These are phyloP conservation scores for Lasioglossum pauxillum DNA, from an alignment of 2,888 invertebrate genomes.

Conservation along the genomic window DNA sequence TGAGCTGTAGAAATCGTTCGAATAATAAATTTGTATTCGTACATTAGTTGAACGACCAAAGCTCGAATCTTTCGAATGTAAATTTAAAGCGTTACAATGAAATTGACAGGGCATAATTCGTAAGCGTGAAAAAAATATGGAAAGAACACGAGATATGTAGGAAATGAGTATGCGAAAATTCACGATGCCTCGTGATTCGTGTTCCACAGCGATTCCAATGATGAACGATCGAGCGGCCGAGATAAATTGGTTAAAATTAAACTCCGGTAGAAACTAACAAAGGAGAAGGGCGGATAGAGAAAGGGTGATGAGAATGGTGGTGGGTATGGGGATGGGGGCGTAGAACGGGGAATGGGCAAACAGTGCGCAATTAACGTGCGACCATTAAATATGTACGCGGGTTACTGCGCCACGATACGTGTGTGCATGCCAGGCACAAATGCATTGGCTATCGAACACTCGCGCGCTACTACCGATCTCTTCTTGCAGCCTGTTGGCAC, in stretches of 20 bases:
- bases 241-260: conserved; percentile 82
- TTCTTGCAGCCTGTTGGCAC: conserved; percentile 79
- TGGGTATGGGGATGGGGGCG: conserved; percentile 63
- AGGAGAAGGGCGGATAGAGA: conserved; percentile 68
- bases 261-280: conserved; percentile 74
- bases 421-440: conserved; percentile 74
- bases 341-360: conserved; percentile 79
- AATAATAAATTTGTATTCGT: neutral
- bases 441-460: conserved; percentile 80
- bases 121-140: neutral
- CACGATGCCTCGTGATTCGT: conserved; percentile 16
- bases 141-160: neutral
- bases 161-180: neutral
- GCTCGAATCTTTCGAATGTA: neutral
- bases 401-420: conserved; percentile 68
- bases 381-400: conserved; percentile 82
- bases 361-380: conserved; percentile 82
- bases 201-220: conserved; percentile 67
- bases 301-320: conserved; percentile 67
- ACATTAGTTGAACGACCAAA: neutral
- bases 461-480: conserved; percentile 76
- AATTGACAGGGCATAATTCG: neutral
- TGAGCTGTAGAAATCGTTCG: neutral
- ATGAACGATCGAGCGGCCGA: conserved; percentile 73
- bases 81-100: neutral